Percentiles rank a stretch among this genome's conserved stretches.
phyloP scores from a whole-genome alignment of 2,113 vertebrate genomes.

The Setophaga kirtlandii region DNA sequence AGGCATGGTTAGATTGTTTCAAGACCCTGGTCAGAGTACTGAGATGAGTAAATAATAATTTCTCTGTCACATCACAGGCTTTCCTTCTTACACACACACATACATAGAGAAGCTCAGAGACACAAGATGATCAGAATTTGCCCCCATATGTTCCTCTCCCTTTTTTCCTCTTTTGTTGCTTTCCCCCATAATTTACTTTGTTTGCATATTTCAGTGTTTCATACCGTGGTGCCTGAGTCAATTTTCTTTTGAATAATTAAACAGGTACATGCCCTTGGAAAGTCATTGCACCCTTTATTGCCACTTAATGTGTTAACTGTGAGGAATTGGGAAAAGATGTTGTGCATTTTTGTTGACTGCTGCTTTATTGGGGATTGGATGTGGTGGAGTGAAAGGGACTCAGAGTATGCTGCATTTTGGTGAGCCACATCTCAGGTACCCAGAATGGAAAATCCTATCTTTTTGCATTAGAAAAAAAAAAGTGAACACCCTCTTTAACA shows the following conservation, averaged over 20 bases:
- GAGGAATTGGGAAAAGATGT: constrained; percentile 38
- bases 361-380: neutral
- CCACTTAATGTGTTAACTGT: constrained; percentile 48
- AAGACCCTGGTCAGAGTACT: neutral
- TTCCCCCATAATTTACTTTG: constrained; percentile 60
- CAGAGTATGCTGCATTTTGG: neutral
- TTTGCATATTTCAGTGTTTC: constrained; percentile 69
- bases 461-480: neutral
- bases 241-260: constrained; percentile 72
- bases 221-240: constrained; percentile 61
- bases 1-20: constrained; percentile 37
- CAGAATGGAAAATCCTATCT: neutral
- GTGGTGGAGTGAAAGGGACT: neutral
- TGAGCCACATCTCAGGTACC: neutral
- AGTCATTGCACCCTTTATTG: constrained; percentile 66
- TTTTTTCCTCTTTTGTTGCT: constrained; percentile 40
- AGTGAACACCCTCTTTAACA: neutral
- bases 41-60: constrained; percentile 39
- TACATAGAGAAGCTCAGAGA: neutral
- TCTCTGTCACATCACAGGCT: neutral
- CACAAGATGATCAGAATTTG: neutral
- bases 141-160: neutral
- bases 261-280: constrained; percentile 67
- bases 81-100: neutral
- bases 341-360: neutral